Conservation (phyloP, 1,140 invertebrate species). For the Euura lappo region DNA sequence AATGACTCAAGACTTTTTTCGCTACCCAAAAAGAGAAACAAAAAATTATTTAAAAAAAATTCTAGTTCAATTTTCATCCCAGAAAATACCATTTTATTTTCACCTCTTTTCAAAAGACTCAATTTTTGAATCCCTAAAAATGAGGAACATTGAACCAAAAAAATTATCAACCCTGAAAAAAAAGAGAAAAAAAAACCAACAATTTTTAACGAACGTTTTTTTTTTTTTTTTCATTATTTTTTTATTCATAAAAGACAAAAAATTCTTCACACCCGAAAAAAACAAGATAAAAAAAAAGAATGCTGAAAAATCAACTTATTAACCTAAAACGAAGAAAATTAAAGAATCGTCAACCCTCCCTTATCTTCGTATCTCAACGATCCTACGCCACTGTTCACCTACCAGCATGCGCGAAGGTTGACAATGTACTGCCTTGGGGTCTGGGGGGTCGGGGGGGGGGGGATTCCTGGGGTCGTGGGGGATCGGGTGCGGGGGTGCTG, state of each 20-base stretch:
- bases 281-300: neutral
- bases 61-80: too few species aligned
- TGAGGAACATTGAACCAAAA: too few species aligned
- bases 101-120: too few species aligned
- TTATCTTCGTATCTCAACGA: neutral
- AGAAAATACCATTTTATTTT: too few species aligned
- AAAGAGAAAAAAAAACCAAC: too few species aligned
- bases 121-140: too few species aligned
- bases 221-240: neutral
- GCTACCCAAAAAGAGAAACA: too few species aligned
- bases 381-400: conserved; percentile 38
- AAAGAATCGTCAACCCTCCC: neutral
- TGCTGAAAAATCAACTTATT: neutral
- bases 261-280: neutral
- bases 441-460: conserved; percentile 15
- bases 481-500: conserved; percentile 30
- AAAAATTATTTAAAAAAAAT: too few species aligned
- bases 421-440: conserved; percentile 35
- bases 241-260: neutral
- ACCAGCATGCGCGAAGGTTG: conserved; percentile 29
- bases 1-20: too few species aligned
- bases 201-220: neutral
- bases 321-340: neutral
- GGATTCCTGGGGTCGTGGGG: neutral
- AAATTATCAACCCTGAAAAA: too few species aligned